Base-by-base conservation (phyloP, 2,113 vertebrate species). In the Tachycineta bicolor region DNA sequence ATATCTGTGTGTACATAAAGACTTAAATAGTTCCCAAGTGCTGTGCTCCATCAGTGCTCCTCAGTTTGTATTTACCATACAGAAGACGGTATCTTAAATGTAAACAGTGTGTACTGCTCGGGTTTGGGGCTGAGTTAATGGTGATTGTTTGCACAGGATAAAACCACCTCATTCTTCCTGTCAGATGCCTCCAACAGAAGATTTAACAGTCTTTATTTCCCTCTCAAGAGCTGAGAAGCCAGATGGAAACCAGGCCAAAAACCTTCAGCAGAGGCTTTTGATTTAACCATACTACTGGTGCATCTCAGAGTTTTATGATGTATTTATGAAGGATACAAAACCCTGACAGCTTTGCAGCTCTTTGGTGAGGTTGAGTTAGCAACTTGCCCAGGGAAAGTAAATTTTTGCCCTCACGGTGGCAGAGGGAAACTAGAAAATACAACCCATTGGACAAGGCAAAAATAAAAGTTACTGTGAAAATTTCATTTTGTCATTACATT, bases 391-490 rank as follows among this genome's bases (percentile, higher is more conserved):
- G 26, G 26, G 41, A 69, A 90, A 88, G 34, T 4, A 80, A 88
- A 39, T 39, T 83, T 94, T 82, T 94, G 46, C 63, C 46, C 33
- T 85, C 37, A 31, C 31, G 37, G 37, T 69, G 49, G 41, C 46
- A 83, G 53, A 96, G 68, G 82, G 33, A 94, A 94, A 83, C 18
- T 80, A 46, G 78, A 85, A 93, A 89, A 87, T 34, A 37, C 2
- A 68, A 39, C 25, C 10, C 43, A 43, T 10, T 34, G 10, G 75
- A 75, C 14, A 91, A 82, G 6, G 28, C 11, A 79, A 78, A 75
- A 80, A 37, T 5, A 79, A 90, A 87, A 18, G 8, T 10, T 63
- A 14, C 2, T 46, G 23, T n/a, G 47, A 60, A 65, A 80, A 77
- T 31, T 8, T 39, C 0, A 0, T 39, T 25, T 3, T 56, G 11